phyloP scores from a whole-genome alignment of 1,140 invertebrate species.

The Augochlora pura region DNA sequence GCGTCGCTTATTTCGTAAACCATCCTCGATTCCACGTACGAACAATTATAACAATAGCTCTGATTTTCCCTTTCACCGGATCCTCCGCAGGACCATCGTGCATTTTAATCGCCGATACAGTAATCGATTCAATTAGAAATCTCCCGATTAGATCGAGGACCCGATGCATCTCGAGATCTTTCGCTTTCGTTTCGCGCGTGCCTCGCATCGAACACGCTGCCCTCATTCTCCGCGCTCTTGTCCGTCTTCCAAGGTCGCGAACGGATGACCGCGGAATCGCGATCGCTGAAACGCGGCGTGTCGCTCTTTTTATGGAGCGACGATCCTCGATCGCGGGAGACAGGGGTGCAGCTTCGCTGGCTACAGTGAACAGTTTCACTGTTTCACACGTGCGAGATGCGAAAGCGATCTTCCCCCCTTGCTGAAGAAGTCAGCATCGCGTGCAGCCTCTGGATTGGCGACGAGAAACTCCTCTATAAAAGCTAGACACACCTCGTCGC shows the following conservation, averaged over 20 bases:
- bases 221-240: not conserved
- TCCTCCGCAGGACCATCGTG: accelerated
- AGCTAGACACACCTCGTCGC: constrained; percentile 38
- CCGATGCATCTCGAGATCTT: not conserved
- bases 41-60: not conserved
- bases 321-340: not conserved
- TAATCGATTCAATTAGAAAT: not conserved
- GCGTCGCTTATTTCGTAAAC: not conserved
- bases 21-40: not conserved
- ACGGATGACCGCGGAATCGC: not conserved
- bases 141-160: no score
- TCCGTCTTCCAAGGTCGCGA: constrained; percentile 3
- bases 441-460: constrained; percentile 27
- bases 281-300: not conserved
- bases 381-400: constrained; percentile 15
- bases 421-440: not conserved
- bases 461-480: constrained; percentile 47
- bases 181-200: constrained; percentile 31
- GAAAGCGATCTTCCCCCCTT: constrained; percentile 58
- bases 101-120: no score
- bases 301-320: constrained; percentile 4
- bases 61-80: not conserved
- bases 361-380: constrained; percentile 57
- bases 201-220: not conserved
- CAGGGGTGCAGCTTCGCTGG: no score